Evolutionary conservation across 1,140 invertebrate genomes (phyloP), one percentile per base, ranked within the genome.

Genomic region (Helicoverpa zea): DNA sequence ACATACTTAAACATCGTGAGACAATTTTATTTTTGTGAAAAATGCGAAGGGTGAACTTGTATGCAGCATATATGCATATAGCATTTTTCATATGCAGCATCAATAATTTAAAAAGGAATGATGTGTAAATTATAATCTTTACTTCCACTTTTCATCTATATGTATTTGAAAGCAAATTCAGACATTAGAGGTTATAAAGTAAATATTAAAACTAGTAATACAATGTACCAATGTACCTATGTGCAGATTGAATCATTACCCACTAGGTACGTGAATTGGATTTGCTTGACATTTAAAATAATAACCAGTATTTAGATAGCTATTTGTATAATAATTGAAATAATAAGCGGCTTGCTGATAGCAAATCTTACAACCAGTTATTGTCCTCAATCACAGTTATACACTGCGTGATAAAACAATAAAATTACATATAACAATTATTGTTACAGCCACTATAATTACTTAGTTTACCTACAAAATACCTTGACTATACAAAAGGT

Each of bases 271-370:
- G 11, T 4, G 4, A 16, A 58, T 58, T 58, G 7, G 56, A 10
- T 58, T 58, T 14, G 56, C 16, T 58, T 58, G 56, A 58, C 56
- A 58, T 58, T 58, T 58, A 58, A 18, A 18, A 58, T 58, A 5
- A 58, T 18, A 58, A 58, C 12, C 2, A 58, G 11, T 54, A 58
- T 58, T 18, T 18, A 23, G 16, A 9, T 7, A 16, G 16, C 56
- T 58, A 58, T 58, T 58, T 9, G 9, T 10, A 58, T 58, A 58
- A 18, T 58, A 58, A 58, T 58, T 58, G 56, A 58, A 58, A 58
- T 58, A 58, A 58, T 58, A 58, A 7, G 9, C 11, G 18, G 56
- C n/a, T 3, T 54, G 23, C 16, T 18, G 18, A 18, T 18, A 18
- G 16, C 13, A 16, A 56, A 23, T 11, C 16, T 58, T 58, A 58